These are phyloP conservation scores for Nemotelus nigrinus DNA, from an alignment of 2,888 invertebrate genomes.

Conservation along the genomic window DNA sequence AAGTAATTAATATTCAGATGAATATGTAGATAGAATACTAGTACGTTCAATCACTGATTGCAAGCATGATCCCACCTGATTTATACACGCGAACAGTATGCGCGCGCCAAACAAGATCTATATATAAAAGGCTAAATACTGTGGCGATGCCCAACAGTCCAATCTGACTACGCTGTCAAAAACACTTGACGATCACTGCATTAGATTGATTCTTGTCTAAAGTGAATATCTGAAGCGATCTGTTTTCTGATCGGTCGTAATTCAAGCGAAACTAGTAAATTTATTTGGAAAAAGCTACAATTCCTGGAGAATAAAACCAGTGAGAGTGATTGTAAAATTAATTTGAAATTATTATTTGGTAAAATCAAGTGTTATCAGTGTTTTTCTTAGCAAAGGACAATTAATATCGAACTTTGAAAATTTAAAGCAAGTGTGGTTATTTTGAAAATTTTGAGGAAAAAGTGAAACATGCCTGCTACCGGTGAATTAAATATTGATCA, in stretches of 20 bases:
- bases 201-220: constrained; percentile 22
- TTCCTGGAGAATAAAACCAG: background rate
- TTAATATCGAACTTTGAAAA: background rate
- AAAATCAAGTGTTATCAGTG: background rate
- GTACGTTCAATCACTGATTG: constrained; percentile 25
- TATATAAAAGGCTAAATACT: constrained; percentile 39
- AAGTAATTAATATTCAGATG: background rate
- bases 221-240: constrained; percentile 9
- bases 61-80: constrained; percentile 41
- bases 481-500: constrained; percentile 51
- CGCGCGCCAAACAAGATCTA: constrained; percentile 8
- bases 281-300: background rate
- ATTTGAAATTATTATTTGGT: background rate
- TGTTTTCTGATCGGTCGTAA: background rate
- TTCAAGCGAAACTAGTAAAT: background rate
- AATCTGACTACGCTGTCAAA: constrained; percentile 24
- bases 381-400: background rate
- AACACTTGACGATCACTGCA: background rate
- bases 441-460: background rate
- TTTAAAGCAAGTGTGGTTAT: background rate
- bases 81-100: background rate
- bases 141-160: constrained; percentile 33
- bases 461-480: constrained; percentile 59
- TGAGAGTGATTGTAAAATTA: background rate
- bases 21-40: background rate